phyloP scores from a whole-genome alignment of 2,113 vertebrate genomes.

The Prochilodus magdalenae region DNA sequence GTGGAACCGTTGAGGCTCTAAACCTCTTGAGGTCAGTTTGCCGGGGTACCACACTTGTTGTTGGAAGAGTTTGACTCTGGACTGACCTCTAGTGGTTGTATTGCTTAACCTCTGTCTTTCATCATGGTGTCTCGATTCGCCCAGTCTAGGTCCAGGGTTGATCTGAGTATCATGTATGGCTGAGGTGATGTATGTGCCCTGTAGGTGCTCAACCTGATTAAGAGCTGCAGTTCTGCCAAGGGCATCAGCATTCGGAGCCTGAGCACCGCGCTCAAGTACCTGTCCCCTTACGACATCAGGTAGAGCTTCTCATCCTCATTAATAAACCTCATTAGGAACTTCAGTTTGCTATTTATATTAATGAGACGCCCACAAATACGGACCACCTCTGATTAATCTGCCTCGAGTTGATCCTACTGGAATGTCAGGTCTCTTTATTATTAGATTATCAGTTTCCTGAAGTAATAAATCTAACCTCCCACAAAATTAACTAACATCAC shows the following conservation, averaged over 20 bases:
- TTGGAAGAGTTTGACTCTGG: too few relatives aligned
- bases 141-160: too few relatives aligned
- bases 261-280: constrained; percentile 72
- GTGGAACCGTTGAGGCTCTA: too few relatives aligned
- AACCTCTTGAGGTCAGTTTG: too few relatives aligned
- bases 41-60: too few relatives aligned
- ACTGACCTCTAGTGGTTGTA: too few relatives aligned
- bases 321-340: neutral
- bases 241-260: constrained; percentile 83
- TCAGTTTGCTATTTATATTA: neutral
- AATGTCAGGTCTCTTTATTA: neutral
- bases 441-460: neutral
- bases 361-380: neutral
- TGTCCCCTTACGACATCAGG: constrained; percentile 79
- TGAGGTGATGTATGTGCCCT: neutral
- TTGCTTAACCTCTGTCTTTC: too few relatives aligned
- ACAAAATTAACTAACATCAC: neutral
- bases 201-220: constrained; percentile 84
- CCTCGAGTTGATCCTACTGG: neutral
- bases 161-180: neutral
- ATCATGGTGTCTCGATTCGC: too few relatives aligned
- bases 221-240: constrained; percentile 71
- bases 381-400: neutral
- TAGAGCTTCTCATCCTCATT: constrained; percentile 50
- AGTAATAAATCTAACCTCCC: neutral